These are phyloP conservation scores for Diaprepes abbreviatus DNA, from an alignment of 2,888 invertebrate genomes.

Conservation along the genomic window DNA sequence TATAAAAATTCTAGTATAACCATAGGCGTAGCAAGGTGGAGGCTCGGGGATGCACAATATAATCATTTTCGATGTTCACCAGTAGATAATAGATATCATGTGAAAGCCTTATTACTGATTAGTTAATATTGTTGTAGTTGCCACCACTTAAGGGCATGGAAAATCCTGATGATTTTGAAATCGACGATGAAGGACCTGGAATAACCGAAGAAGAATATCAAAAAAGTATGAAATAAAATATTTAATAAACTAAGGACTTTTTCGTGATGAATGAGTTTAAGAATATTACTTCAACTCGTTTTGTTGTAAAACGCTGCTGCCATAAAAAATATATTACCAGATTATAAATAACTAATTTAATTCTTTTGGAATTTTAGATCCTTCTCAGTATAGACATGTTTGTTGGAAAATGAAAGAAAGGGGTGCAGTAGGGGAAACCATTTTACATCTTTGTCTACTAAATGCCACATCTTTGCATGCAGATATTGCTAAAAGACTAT, in stretches of 20 bases:
- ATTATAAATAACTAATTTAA: too few relatives aligned
- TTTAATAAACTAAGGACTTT: too few relatives aligned
- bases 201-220: constrained; percentile 70
- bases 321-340: too few relatives aligned
- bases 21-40: too few relatives aligned
- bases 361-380: constrained; percentile 71
- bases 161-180: constrained; percentile 88
- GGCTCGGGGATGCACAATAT: too few relatives aligned
- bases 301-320: too few relatives aligned
- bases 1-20: too few relatives aligned
- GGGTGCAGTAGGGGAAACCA: constrained; percentile 96
- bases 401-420: constrained; percentile 94
- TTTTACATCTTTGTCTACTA: constrained; percentile 92
- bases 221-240: constrained; percentile 67
- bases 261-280: too few relatives aligned
- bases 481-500: constrained; percentile 91
- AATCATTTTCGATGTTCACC: too few relatives aligned
- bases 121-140: constrained; percentile 73
- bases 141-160: constrained; percentile 84
- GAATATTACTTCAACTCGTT: too few relatives aligned
- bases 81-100: too few relatives aligned
- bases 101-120: too few relatives aligned
- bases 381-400: constrained; percentile 82
- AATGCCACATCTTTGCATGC: constrained; percentile 93
- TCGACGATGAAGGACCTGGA: constrained; percentile 81